Conservation (phyloP, 2,888 invertebrate genomes). For the Trichopoda pennipes region DNA sequence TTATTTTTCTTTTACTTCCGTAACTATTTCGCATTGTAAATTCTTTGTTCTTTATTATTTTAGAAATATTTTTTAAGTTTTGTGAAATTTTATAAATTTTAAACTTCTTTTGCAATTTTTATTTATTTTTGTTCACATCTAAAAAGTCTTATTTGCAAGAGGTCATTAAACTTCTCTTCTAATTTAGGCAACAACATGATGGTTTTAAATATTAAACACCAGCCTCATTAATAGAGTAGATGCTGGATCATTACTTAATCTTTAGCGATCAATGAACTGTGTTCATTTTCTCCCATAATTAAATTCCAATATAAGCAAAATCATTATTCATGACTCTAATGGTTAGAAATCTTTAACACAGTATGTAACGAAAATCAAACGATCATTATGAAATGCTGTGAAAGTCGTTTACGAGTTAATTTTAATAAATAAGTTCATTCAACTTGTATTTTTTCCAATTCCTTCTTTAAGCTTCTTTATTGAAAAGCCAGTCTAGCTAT, state of each 20-base stretch:
- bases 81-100: too few relatives aligned
- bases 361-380: background rate
- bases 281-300: conserved; percentile 5
- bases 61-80: too few relatives aligned
- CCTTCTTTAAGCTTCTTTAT: conserved; percentile 15
- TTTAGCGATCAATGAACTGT: conserved; percentile 5
- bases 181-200: background rate
- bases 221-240: conserved; percentile 23
- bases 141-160: background rate
- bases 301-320: conserved; percentile 7
- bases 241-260: conserved; percentile 27
- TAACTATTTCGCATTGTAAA: too few relatives aligned
- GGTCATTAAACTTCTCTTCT: conserved; percentile 41
- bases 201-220: background rate
- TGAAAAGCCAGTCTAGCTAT: conserved; percentile 32
- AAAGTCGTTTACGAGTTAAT: conserved; percentile 22
- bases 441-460: conserved; percentile 15
- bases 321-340: conserved; percentile 23
- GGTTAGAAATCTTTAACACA: conserved; percentile 9
- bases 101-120: too few relatives aligned
- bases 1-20: too few relatives aligned
- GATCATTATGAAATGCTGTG: conserved; percentile 9
- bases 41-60: too few relatives aligned
- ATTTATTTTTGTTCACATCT: too few relatives aligned
- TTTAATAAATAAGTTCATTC: conserved; percentile 40